phyloP scores from a whole-genome alignment of 2,797 vertebrate species.

The Catamblyrhynchus diadema region DNA sequence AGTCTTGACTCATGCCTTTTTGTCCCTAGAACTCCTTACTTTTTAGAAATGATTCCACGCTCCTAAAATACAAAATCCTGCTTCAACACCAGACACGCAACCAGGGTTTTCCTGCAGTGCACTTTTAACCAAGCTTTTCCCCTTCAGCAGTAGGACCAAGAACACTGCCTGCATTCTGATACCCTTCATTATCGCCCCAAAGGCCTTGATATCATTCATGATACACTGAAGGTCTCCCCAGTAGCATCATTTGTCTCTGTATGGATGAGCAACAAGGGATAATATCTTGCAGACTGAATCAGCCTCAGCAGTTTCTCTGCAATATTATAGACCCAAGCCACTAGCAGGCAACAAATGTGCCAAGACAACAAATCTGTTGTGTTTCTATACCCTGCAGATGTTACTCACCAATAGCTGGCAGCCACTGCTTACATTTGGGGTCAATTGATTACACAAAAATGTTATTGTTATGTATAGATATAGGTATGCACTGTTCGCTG shows the following conservation, averaged over 20 bases:
- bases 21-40: neutral
- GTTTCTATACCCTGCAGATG: neutral
- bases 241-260: neutral
- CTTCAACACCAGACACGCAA: neutral
- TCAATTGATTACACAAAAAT: neutral
- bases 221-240: neutral
- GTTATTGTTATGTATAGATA: neutral
- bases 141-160: neutral
- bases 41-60: neutral
- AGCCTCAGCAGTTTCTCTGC: neutral
- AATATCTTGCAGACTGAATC: neutral
- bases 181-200: neutral
- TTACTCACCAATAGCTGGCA: neutral
- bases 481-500: neutral
- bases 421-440: neutral
- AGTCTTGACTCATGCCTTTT: fast-evolving
- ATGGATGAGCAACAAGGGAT: neutral
- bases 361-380: neutral
- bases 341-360: neutral
- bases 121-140: neutral
- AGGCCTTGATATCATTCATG: neutral
- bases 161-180: neutral
- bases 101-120: neutral
- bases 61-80: neutral
- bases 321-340: fast-evolving